Conservation (phyloP, 2,797 vertebrate species). For the Megaceryle alcyon region DNA sequence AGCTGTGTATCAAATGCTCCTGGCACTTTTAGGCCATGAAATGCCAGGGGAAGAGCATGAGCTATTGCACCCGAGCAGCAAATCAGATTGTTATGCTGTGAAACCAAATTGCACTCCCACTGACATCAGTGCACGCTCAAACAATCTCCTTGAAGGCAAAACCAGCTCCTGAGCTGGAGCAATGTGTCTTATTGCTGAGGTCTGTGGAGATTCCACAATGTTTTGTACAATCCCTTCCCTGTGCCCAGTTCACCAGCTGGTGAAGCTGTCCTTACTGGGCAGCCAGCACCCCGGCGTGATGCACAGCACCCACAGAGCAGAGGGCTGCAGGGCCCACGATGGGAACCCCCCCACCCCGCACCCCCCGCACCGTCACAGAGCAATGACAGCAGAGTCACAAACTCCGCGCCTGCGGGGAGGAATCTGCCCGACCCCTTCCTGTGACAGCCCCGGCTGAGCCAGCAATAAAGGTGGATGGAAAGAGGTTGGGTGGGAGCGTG, state of each 20-base stretch:
- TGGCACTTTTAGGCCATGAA: neutral
- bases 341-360: neutral
- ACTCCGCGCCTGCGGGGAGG: neutral
- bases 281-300: accelerated
- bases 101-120: neutral
- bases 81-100: neutral
- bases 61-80: neutral
- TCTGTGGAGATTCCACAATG: neutral
- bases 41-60: neutral
- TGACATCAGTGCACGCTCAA: neutral
- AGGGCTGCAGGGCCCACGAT: neutral
- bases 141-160: neutral
- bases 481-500: accelerated
- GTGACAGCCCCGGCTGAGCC: neutral
- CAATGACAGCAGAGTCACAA: constrained; percentile 72
- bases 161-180: neutral
- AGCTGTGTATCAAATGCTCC: neutral
- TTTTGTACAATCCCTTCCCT: neutral
- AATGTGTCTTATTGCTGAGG: neutral
- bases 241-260: neutral
- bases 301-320: neutral
- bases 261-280: neutral
- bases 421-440: constrained; percentile 50
- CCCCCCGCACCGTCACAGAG: neutral
- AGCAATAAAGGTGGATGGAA: neutral